Evolutionary conservation across 37 sponge, comb jelly and placozoan species (phyloP).

Genomic region (Geodia barretti): DNA sequence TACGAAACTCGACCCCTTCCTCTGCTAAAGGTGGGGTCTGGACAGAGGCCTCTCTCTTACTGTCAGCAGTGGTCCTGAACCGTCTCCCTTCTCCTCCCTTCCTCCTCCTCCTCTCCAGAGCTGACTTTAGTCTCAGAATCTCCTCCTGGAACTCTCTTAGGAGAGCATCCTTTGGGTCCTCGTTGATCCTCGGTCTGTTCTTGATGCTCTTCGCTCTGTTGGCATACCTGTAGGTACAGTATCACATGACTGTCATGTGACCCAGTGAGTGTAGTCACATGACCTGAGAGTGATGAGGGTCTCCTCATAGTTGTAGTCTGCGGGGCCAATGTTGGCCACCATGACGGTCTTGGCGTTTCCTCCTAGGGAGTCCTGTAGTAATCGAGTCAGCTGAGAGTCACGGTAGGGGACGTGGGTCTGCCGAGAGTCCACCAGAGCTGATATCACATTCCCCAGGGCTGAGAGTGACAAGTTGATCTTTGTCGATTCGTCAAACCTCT

Average conservation of each 20-base stretch:
- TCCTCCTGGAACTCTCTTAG: conserved; percentile 93
- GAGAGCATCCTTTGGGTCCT: conserved; percentile 98
- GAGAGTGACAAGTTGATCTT: conserved; percentile 98
- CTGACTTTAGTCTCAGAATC: conserved; percentile 65
- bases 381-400: conserved; percentile 95
- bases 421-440: conserved; percentile 93
- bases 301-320: conserved; percentile 97
- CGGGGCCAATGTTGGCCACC: conserved; percentile 98
- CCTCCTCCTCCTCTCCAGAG: conserved; percentile 68
- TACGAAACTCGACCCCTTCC: too few relatives aligned
- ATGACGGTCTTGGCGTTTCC: conserved; percentile 98
- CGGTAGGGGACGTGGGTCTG: conserved; percentile 90
- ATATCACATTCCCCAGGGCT: conserved; percentile 97
- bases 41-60: too few relatives aligned
- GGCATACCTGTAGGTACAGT: conserved; percentile 94
- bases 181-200: conserved; percentile 98
- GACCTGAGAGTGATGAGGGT: conserved; percentile 90
- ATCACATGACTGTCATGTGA: background rate
- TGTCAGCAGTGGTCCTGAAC: conserved; percentile 28
- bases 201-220: conserved; percentile 98
- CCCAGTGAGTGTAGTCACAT: background rate
- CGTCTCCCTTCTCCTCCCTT: conserved; percentile 13
- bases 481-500: conserved; percentile 92
- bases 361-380: conserved; percentile 95
- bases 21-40: too few relatives aligned